Percentiles rank a stretch among this genome's conserved stretches.
These are phyloP conservation scores for Prionchulus punctatus DNA, from an alignment of 2,888 invertebrate species.

Conservation along the genomic window DNA sequence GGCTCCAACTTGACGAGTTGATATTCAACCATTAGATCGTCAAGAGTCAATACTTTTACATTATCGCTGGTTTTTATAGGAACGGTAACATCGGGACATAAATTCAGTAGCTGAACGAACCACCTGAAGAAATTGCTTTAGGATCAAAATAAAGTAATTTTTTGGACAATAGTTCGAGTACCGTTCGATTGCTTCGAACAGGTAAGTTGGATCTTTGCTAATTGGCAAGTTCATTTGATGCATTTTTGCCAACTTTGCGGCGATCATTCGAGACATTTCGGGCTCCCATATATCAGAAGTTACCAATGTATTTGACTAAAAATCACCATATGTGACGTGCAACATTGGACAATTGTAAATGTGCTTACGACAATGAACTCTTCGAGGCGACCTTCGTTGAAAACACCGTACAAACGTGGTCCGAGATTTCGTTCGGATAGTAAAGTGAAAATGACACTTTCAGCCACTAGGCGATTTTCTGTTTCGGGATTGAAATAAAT, in stretches of 20 bases:
- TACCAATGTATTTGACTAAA: not conserved
- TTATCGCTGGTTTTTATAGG: too few relatives aligned
- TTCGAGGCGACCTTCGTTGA: conserved; percentile 86
- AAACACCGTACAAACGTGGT: conserved; percentile 83
- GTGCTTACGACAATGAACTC: conserved; percentile 70
- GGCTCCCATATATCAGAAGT: conserved; percentile 57
- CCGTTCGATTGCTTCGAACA: conserved; percentile 64
- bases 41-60: too few relatives aligned
- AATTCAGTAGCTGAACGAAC: too few relatives aligned
- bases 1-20: too few relatives aligned
- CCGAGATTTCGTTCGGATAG: conserved; percentile 81
- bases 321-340: not conserved
- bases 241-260: conserved; percentile 78
- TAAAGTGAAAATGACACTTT: conserved; percentile 88
- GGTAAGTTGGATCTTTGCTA: conserved; percentile 83
- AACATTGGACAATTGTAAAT: not conserved
- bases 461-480: conserved; percentile 63
- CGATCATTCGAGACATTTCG: conserved; percentile 60
- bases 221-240: conserved; percentile 77
- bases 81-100: too few relatives aligned
- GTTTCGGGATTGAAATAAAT: conserved; percentile 83
- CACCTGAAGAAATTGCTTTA: too few relatives aligned
- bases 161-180: too few relatives aligned
- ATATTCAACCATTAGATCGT: too few relatives aligned
- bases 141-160: too few relatives aligned